Evolutionary conservation across 2,797 vertebrate species (phyloP), one percentile per base, ranked within the genome.

Genomic region (Peromyscus melanophrys): DNA sequence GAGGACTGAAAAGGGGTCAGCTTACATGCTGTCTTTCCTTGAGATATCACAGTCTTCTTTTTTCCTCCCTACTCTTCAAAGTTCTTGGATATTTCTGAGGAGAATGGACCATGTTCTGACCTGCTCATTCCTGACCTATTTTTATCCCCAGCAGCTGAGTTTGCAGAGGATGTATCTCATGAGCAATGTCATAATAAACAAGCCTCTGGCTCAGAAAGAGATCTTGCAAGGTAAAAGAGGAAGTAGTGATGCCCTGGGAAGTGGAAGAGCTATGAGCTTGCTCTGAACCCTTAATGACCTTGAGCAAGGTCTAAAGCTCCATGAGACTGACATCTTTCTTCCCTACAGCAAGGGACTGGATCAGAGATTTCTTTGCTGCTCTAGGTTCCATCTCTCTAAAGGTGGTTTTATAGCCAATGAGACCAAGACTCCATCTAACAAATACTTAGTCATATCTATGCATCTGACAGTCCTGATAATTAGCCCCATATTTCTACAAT

Each of bases 101-200:
- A 95, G 61, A 87, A 84, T 81, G 89, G n/a, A 77, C 46, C 63
- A 23, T 67, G 34, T 13, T 43, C 23, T 89, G 52, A 87, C 12
- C 3, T 4, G 3, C 34, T 84, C 96, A 9, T 93, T 92, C 25
- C 76, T 84, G 89, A 87, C 34, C 49, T 83, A 71, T 69, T 76
- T 95, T 87, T 94, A 76, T 92, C 88, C 52, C 84, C 11, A 96
- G 80, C 37, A 86, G 3, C 63, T 96, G 5, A 27, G 0, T 91
- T 95, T 76, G 84, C 77, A 92, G 89, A 91, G 37, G 9, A 69
- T 86, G 0, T 5, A 59, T 80, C 52, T n/a, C 65, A 12, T 34
- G 65, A 95, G 75, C 31, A 80, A 67, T 86, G 34, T 7, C 82
- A 25, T 84, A 76, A 76, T 61, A 90, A 97, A 80, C 4, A 89